Conservation (phyloP, 2,113 vertebrate species). For the Taxidea taxus region DNA sequence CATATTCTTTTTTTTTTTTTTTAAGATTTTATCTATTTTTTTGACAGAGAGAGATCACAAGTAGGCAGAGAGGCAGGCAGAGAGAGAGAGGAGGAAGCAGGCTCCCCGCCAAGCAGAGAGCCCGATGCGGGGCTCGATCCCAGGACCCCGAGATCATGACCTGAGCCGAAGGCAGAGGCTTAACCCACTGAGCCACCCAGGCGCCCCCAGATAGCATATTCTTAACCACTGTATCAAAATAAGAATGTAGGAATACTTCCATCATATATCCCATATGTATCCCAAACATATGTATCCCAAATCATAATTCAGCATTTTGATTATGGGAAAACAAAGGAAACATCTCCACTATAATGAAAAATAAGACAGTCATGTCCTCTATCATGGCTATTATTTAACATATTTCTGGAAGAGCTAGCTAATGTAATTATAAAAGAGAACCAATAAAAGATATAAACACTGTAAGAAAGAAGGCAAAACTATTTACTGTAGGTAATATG, state of each 20-base stretch:
- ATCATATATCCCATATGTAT: not conserved
- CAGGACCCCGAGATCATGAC: too few species aligned
- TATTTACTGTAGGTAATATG: not conserved
- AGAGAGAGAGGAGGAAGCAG: too few species aligned
- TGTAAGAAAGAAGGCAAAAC: not conserved
- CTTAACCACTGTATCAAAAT: not conserved
- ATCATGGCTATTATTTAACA: not conserved
- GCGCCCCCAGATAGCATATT: not conserved
- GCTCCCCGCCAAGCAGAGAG: too few species aligned
- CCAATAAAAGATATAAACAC: not conserved
- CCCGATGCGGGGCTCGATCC: too few species aligned
- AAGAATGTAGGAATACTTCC: not conserved
- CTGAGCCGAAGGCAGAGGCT: too few species aligned
- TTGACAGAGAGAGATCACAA: too few species aligned
- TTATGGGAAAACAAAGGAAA: conserved; percentile 30
- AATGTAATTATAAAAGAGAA: not conserved
- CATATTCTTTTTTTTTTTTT: too few species aligned
- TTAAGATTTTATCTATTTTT: too few species aligned
- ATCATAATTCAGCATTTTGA: not conserved
- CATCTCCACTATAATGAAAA: not conserved
- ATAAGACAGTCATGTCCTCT: not conserved
- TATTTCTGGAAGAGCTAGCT: not conserved
- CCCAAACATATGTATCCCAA: not conserved
- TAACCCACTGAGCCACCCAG: too few species aligned
- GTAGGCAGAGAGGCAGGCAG: too few species aligned